These are phyloP conservation scores for Drosophila anomelani DNA, from an alignment of 2,888 invertebrate genomes.

Conservation along the genomic window DNA sequence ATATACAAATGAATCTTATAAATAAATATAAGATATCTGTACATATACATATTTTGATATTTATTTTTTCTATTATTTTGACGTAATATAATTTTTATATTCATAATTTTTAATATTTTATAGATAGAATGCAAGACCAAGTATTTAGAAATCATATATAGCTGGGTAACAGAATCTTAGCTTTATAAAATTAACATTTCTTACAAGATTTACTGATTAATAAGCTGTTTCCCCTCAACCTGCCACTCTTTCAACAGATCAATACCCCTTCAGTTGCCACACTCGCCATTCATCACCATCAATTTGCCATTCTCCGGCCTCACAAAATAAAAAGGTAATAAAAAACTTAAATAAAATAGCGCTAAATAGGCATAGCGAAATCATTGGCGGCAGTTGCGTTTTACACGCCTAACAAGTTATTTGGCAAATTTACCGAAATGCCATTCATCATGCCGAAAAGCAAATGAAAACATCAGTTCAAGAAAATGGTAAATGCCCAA, in stretches of 20 bases:
- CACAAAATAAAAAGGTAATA: background rate
- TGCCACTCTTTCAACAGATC: conserved; percentile 29
- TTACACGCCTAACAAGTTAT: conserved; percentile 42
- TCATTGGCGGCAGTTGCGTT: conserved; percentile 45
- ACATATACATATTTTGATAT: too few relatives aligned
- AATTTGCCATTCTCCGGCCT: conserved; percentile 14
- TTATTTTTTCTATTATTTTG: too few relatives aligned
- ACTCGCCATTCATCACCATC: conserved; percentile 41
- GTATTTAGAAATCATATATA: too few relatives aligned
- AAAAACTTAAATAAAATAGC: conserved; percentile 4
- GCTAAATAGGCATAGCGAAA: conserved; percentile 36
- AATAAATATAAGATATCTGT: too few relatives aligned
- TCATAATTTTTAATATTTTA: too few relatives aligned
- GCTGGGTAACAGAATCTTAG: too few relatives aligned
- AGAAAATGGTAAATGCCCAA: conserved; percentile 17
- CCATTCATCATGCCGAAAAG: conserved; percentile 64
- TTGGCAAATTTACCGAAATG: conserved; percentile 44
- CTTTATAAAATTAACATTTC: too few relatives aligned
- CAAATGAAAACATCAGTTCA: conserved; percentile 66
- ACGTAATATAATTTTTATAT: too few relatives aligned
- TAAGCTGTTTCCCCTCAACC: conserved; percentile 6
- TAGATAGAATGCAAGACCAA: too few relatives aligned
- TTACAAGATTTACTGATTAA: background rate
- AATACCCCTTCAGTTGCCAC: conserved; percentile 13
- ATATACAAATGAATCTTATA: too few relatives aligned